Conservation (phyloP, 1,140 invertebrate genomes). For the Armadillidium nasatum region DNA sequence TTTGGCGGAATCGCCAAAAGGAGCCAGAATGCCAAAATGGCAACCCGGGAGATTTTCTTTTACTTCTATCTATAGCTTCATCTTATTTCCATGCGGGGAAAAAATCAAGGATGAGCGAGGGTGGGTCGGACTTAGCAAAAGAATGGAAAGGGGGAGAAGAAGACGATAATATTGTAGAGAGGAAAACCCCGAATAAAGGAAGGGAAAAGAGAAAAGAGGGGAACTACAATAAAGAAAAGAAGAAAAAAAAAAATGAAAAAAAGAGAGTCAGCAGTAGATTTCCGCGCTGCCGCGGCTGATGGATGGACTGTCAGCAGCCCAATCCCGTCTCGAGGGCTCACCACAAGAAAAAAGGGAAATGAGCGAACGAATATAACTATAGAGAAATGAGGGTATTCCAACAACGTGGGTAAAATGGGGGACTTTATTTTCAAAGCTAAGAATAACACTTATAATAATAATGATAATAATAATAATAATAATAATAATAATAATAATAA, state of each 20-base stretch:
- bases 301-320: conserved; percentile 38
- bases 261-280: conserved; percentile 37
- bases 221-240: not conserved
- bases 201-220: not conserved
- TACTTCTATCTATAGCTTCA: too few species aligned
- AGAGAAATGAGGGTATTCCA: not conserved
- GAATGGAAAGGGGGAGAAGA: not conserved
- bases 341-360: conserved; percentile 1
- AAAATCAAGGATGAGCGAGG: too few species aligned
- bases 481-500: not conserved
- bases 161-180: not conserved
- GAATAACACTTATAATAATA: not conserved
- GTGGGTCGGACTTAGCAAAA: not conserved
- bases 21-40: too few species aligned
- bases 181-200: not conserved
- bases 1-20: too few species aligned
- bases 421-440: not conserved
- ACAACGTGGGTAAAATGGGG: not conserved
- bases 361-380: not conserved
- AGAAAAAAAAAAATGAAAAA: not conserved
- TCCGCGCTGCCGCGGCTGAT: conserved; percentile 37
- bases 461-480: not conserved
- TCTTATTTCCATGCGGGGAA: too few species aligned
- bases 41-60: too few species aligned
- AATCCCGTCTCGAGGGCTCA: conserved; percentile 29